phyloP scores from a whole-genome alignment of 2,888 invertebrate species.

The Malthinus seriepunctatus region DNA sequence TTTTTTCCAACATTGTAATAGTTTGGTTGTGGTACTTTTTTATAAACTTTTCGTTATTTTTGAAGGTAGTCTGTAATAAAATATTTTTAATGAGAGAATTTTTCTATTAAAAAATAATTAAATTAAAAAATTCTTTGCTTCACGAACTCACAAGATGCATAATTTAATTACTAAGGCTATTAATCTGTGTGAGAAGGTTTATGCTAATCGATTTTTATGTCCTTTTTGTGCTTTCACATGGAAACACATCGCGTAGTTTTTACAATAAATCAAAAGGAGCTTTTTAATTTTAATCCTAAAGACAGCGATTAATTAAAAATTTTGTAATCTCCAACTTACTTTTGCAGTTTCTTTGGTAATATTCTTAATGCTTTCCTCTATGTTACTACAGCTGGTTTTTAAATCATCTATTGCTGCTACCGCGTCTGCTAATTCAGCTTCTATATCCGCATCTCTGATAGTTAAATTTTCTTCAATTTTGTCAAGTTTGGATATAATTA shows the following conservation, averaged over 20 bases:
- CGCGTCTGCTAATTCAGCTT: slow-evolving; percentile 48
- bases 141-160: no score
- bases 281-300: not conserved
- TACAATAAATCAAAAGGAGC: not conserved
- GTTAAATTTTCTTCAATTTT: slow-evolving; percentile 48
- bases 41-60: slow-evolving; percentile 4
- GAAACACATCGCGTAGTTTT: not conserved
- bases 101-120: slow-evolving; percentile 2
- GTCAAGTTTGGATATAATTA: slow-evolving; percentile 43
- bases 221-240: no score
- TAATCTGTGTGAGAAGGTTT: no score
- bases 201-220: no score
- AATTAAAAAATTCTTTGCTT: no score
- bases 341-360: slow-evolving; percentile 40
- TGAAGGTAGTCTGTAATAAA: not conserved
- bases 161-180: no score
- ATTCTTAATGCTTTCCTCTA: slow-evolving; percentile 43
- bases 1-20: slow-evolving; percentile 4
- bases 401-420: slow-evolving; percentile 49
- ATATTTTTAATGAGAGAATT: not conserved
- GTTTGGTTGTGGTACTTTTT: slow-evolving; percentile 8
- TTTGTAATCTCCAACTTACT: slow-evolving; percentile 36
- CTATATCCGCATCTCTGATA: slow-evolving; percentile 47
- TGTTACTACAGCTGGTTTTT: slow-evolving; percentile 39
- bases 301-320: no score